These are phyloP conservation scores for Dynastes tityus DNA, from an alignment of 2,888 invertebrate species.

Conservation along the genomic window DNA sequence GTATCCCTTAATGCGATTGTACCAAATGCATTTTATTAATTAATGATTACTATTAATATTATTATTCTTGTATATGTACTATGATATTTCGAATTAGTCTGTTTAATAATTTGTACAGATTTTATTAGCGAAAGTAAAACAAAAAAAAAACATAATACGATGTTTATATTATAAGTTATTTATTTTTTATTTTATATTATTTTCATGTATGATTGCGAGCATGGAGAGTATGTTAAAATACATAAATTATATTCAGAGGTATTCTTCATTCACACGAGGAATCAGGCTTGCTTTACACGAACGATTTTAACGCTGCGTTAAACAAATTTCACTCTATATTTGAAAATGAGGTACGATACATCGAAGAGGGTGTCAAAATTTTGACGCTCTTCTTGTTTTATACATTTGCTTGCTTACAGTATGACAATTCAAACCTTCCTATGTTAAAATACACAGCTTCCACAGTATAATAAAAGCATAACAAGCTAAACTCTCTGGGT, in stretches of 20 bases:
- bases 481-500: background rate
- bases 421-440: background rate
- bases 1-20: slow-evolving; percentile 55
- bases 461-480: background rate
- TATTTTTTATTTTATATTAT: slow-evolving; percentile 56
- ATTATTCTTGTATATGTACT: slow-evolving; percentile 51
- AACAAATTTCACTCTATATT: no score
- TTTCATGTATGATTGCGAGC: slow-evolving; percentile 50
- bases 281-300: no score
- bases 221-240: slow-evolving; percentile 37
- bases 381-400: no score
- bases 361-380: no score
- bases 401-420: no score
- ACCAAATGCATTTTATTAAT: slow-evolving; percentile 62
- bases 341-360: no score
- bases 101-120: slow-evolving; percentile 58
- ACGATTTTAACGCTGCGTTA: no score
- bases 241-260: background rate
- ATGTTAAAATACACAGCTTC: background rate
- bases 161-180: slow-evolving; percentile 62
- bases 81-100: slow-evolving; percentile 48
- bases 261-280: slow-evolving; percentile 19
- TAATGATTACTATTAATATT: slow-evolving; percentile 6
- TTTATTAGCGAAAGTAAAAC: slow-evolving; percentile 52
- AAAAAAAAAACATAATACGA: slow-evolving; percentile 51